Evolutionary conservation across 30 jellyfish, hydroid and myxozoan species (phyloP), one percentile per base, ranked within the genome.

Genomic region (Haliclystus octoradiatus): DNA sequence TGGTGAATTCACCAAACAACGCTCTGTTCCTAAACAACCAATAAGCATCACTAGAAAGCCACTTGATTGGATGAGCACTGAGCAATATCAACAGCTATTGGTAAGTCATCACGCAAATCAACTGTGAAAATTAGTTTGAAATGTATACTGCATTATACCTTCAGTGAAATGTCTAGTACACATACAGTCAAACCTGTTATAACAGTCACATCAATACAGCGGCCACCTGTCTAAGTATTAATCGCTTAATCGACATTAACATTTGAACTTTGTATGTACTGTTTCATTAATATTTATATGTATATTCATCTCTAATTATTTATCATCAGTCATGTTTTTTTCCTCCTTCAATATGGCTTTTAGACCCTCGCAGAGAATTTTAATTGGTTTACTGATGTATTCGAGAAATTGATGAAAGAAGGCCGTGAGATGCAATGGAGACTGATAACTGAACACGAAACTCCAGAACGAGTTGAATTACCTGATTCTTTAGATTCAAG

Each of bases 351-450:
- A 24, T 31, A 49, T 3, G 31, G 14, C 9, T 71, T 60, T 27
- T 65, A 85, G 96, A 78, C 69, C 12, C 67, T 85, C n/a, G 89
- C 96, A 9, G 88, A 85, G 51, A 47, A 85, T 40, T 76, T 53
- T 46, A 90, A 76, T 0, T 85, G 96, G 96, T 85, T 85, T 34
- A 32, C 77, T 22, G 96, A 85, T 2, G 63, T 93, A 0, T 85
- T 85, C 69, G 96, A 85, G 35, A 85, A 78, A 65, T 77, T 85
- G 96, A 70, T 93, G 27, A 77, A 78, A 78, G 96, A 85, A 52
- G 96, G 96, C 31, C 86, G 93, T 31, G 96, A 85, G 53, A 85
- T 85, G 35, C 96, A 85, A 65, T 85, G 96, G 96, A 69, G 96
- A 28, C 93, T 71, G 50, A 75, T 85, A n/a, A 88, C 96, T 0